Percentiles rank a stretch among this genome's conserved stretches.
Evolutionary conservation across 2,888 invertebrate species (phyloP).

Genomic region (Alsophila aescularia): DNA sequence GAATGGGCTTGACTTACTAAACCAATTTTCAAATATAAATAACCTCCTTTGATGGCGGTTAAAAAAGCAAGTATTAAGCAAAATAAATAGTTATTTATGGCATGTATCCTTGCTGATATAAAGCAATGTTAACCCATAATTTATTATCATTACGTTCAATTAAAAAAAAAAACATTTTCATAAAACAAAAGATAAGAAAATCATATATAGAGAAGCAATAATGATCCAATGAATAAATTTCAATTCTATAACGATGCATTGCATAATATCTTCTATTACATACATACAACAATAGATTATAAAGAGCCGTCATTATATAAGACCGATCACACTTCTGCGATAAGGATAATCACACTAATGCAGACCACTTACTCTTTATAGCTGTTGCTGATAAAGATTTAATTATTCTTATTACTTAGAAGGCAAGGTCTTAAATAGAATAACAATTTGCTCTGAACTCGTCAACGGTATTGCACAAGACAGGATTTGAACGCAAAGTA

Average conservation of each 20-base stretch:
- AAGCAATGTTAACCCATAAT: too few relatives aligned
- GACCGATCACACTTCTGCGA: constrained; percentile 28
- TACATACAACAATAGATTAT: constrained; percentile 31
- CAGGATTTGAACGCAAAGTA: constrained; percentile 57
- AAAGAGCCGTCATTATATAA: constrained; percentile 41
- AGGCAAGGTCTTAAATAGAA: constrained; percentile 42
- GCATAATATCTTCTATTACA: constrained; percentile 29
- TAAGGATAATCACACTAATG: constrained; percentile 31
- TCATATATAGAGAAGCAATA: constrained; percentile 7
- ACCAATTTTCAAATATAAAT: too few relatives aligned
- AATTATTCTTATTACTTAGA: constrained; percentile 32
- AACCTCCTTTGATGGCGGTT: too few relatives aligned
- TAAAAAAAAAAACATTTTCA: too few relatives aligned
- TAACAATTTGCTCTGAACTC: constrained; percentile 31
- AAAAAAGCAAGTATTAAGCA: too few relatives aligned
- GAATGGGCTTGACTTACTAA: too few relatives aligned
- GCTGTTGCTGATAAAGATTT: neutral
- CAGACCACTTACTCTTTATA: constrained; percentile 5
- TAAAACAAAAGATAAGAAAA: constrained; percentile 3
- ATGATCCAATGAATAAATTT: constrained; percentile 27
- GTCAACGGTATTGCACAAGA: constrained; percentile 50
- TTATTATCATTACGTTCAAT: too few relatives aligned
- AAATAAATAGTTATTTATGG: too few relatives aligned
- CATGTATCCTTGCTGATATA: too few relatives aligned
- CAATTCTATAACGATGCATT: constrained; percentile 21